Conservation (phyloP, 2,113 vertebrate genomes). For the Benitochromis conjunctus region DNA sequence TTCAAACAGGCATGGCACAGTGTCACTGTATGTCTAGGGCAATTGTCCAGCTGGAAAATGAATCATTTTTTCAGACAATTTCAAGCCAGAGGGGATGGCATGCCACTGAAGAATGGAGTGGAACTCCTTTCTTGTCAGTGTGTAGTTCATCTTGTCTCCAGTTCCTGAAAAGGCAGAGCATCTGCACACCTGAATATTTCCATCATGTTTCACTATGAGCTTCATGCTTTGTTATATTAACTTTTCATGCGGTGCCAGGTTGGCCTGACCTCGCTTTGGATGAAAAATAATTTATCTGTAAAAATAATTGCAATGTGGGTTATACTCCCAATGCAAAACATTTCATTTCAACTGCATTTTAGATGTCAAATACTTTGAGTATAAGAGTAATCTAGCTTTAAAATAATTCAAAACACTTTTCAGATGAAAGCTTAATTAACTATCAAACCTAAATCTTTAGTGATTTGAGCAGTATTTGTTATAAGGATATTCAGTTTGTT, state of each 20-base stretch:
- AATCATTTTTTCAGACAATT: neutral
- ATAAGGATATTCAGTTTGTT: neutral
- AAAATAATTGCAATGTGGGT: neutral
- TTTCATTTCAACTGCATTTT: neutral
- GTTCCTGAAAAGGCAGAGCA: slow-evolving; percentile 3
- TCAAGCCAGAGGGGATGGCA: neutral
- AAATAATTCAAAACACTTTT: neutral
- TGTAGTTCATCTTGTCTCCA: neutral
- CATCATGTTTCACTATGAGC: neutral
- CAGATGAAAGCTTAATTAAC: neutral
- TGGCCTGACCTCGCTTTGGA: neutral
- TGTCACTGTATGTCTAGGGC: neutral
- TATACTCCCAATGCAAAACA: neutral
- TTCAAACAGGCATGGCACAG: slow-evolving; percentile 31
- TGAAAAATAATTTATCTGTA: neutral
- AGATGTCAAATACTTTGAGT: neutral
- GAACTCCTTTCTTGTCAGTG: slow-evolving; percentile 6
- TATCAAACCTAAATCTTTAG: neutral
- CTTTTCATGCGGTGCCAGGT: neutral
- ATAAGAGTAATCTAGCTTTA: neutral
- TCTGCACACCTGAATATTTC: neutral
- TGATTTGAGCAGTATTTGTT: neutral
- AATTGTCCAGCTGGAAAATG: slow-evolving; percentile 30
- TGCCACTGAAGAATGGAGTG: slow-evolving; percentile 16
- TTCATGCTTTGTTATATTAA: neutral